Conservation (phyloP, 2,797 vertebrate genomes). For the Gypaetus barbatus region DNA sequence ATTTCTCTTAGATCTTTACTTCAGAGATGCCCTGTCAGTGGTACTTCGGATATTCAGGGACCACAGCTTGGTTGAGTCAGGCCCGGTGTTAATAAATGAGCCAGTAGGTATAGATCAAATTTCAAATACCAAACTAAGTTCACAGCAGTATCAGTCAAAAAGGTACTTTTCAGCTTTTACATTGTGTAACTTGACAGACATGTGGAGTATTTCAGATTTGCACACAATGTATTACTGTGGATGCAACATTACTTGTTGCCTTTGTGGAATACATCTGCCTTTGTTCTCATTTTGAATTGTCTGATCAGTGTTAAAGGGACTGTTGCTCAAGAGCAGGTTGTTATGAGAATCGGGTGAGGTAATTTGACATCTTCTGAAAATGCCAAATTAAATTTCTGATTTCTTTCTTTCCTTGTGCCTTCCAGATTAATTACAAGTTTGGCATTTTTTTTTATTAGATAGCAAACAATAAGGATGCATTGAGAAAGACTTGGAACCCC, state of each 20-base stretch:
- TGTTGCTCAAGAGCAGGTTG: not conserved
- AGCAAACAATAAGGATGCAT: slow-evolving; percentile 94
- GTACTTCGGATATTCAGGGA: not conserved
- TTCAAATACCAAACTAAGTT: not conserved
- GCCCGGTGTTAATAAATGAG: not conserved
- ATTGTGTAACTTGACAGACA: not conserved
- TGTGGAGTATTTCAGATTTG: not conserved
- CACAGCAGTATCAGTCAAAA: not conserved
- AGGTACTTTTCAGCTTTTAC: not conserved
- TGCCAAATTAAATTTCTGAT: not conserved
- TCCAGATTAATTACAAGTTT: slow-evolving; percentile 23
- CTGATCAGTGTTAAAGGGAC: not conserved
- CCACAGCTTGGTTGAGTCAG: not conserved
- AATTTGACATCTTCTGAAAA: not conserved
- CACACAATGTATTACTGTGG: not conserved
- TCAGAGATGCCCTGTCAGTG: not conserved
- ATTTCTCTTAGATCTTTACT: not conserved
- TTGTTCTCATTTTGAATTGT: not conserved
- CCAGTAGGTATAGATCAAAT: not conserved
- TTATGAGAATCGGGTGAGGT: not conserved
- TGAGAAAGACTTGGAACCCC: slow-evolving; percentile 98
- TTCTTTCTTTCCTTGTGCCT: not conserved
- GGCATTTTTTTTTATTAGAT: slow-evolving; percentile 79
- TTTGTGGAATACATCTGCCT: not conserved
- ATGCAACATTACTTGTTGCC: accelerated